A percentile compares a stretch with the other conserved stretches of the same genome.
These are phyloP conservation scores for Tetraodon nigroviridis DNA, from an alignment of 2,113 vertebrate species.

Conservation along the genomic window DNA sequence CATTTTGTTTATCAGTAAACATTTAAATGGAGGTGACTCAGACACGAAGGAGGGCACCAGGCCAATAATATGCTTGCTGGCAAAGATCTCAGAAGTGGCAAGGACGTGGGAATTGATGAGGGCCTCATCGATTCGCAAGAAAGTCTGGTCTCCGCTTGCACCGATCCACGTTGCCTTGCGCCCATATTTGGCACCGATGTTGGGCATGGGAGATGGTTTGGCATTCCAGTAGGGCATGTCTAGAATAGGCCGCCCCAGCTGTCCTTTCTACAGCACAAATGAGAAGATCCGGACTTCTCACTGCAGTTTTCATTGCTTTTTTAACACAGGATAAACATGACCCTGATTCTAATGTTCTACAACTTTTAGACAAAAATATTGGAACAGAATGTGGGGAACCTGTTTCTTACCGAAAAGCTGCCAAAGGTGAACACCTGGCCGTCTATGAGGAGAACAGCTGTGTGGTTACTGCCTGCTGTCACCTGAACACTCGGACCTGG, in stretches of 20 bases:
- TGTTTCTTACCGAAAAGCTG: constrained; percentile 91
- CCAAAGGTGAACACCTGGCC: constrained; percentile 98
- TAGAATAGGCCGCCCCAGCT: constrained; percentile 92
- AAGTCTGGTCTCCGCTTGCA: constrained; percentile 97
- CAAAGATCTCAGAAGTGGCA: constrained; percentile 98
- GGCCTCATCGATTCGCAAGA: constrained; percentile 94
- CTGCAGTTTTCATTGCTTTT: background rate
- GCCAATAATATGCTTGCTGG: constrained; percentile 97
- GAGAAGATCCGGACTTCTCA: background rate
- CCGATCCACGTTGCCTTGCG: constrained; percentile 98
- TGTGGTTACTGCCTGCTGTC: constrained; percentile 97
- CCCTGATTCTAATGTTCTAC: background rate
- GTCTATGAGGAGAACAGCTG: constrained; percentile 91
- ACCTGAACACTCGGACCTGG: constrained; percentile 92
- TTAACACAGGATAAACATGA: background rate
- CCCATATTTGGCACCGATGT: constrained; percentile 95
- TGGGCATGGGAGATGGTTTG: constrained; percentile 95
- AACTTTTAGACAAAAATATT: background rate
- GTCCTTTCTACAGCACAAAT: constrained; percentile 84
- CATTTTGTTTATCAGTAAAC: constrained; percentile 97
- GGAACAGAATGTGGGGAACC: background rate
- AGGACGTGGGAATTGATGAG: constrained; percentile 98
- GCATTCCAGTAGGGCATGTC: constrained; percentile 99
- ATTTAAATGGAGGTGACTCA: constrained; percentile 96
- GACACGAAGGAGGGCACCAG: constrained; percentile 91